These are phyloP conservation scores for Tenthredo livida DNA, from an alignment of 2,888 invertebrate genomes.

Conservation along the genomic window DNA sequence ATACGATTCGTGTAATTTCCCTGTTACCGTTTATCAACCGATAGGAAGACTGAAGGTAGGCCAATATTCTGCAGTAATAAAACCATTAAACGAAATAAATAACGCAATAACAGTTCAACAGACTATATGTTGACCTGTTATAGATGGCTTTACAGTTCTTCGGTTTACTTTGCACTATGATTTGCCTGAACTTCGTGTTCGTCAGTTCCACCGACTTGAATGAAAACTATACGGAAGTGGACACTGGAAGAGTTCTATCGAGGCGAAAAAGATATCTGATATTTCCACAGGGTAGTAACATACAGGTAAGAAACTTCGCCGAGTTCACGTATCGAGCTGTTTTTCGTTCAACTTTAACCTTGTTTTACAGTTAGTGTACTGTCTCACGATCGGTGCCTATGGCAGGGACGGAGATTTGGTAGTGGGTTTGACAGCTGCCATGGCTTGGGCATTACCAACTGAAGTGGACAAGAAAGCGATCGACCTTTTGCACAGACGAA, in stretches of 20 bases:
- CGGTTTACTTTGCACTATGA: constrained; percentile 44
- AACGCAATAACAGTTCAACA: background rate
- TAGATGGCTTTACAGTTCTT: constrained; percentile 5
- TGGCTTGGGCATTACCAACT: constrained; percentile 88
- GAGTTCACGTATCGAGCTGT: background rate
- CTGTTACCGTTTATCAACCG: background rate
- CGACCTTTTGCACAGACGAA: constrained; percentile 80
- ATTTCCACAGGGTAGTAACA: constrained; percentile 82
- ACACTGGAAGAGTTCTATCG: constrained; percentile 72
- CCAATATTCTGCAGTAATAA: background rate
- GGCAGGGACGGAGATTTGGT: constrained; percentile 81
- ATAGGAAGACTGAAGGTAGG: background rate
- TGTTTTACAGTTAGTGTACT: constrained; percentile 79
- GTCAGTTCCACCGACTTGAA: constrained; percentile 30
- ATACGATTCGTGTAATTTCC: constrained; percentile 8
- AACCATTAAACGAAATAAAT: background rate
- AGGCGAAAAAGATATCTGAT: constrained; percentile 81
- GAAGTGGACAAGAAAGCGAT: constrained; percentile 70
- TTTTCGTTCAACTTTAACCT: background rate
- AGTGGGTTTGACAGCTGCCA: constrained; percentile 86
- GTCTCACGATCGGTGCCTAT: constrained; percentile 81
- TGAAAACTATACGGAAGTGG: constrained; percentile 48
- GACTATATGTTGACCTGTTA: background rate
- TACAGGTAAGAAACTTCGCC: constrained; percentile 79
- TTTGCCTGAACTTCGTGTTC: constrained; percentile 58